Conservation (phyloP, 2,113 vertebrate species). For the Epinephelus moara region DNA sequence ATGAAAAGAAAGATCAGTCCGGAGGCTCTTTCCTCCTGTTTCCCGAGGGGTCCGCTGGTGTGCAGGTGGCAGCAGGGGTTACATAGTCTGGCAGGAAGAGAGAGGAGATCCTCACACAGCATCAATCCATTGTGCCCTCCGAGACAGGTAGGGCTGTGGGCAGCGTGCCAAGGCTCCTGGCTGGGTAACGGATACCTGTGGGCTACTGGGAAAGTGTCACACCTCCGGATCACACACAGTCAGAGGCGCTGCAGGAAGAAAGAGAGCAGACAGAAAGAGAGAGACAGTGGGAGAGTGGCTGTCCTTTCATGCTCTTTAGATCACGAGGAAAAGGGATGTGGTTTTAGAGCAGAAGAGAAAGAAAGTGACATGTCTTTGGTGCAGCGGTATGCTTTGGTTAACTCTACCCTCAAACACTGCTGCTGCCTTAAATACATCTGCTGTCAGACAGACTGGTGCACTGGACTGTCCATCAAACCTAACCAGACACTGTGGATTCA, state of each 20-base stretch:
- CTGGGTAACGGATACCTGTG: constrained; percentile 76
- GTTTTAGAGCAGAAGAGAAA: constrained; percentile 38
- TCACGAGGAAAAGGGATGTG: constrained; percentile 25
- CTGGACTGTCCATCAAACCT: constrained; percentile 15
- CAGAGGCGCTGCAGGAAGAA: constrained; percentile 37
- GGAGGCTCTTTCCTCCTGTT: constrained; percentile 12
- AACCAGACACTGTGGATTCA: not conserved
- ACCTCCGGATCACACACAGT: constrained; percentile 72
- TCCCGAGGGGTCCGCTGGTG: constrained; percentile 6
- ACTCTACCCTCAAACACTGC: constrained; percentile 42
- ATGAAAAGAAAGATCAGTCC: constrained; percentile 40
- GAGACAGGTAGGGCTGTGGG: constrained; percentile 56
- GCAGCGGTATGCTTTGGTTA: constrained; percentile 48
- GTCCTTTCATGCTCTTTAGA: constrained; percentile 50
- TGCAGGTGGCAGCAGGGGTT: constrained; percentile 21
- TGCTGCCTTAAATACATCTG: constrained; percentile 8
- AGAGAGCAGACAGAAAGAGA: constrained; percentile 45
- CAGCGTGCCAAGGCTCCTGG: constrained; percentile 55
- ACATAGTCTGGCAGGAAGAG: not conserved
- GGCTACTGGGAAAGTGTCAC: constrained; percentile 78
- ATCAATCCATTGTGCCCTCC: constrained; percentile 59
- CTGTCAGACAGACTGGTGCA: constrained; percentile 16
- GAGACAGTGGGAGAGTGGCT: constrained; percentile 31
- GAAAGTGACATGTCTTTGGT: constrained; percentile 60
- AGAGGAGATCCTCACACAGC: constrained; percentile 42